phyloP scores from a whole-genome alignment of 2,797 vertebrate species.

The Alcedo quadribrachys region DNA sequence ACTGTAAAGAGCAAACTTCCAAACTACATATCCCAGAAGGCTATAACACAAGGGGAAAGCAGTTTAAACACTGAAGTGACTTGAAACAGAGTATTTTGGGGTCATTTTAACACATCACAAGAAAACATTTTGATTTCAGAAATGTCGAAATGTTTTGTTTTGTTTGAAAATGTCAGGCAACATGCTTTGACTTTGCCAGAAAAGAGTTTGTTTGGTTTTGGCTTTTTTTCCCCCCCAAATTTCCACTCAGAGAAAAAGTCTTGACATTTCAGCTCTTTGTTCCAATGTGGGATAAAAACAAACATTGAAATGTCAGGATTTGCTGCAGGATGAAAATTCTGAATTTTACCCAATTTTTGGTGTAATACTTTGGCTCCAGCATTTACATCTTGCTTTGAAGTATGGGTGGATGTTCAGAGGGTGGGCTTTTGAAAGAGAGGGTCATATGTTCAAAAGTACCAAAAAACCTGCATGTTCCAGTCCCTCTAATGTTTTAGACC shows the following conservation, averaged over 20 bases:
- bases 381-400: slow-evolving; percentile 41
- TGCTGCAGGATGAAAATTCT: slow-evolving; percentile 20
- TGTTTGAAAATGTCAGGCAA: slow-evolving; percentile 55
- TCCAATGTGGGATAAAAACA: slow-evolving; percentile 35
- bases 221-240: neutral
- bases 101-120: slow-evolving; percentile 14
- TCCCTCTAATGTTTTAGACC: neutral
- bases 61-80: neutral
- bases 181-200: slow-evolving; percentile 18
- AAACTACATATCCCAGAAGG: slow-evolving; percentile 52
- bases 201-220: neutral
- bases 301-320: slow-evolving; percentile 62
- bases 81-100: neutral
- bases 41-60: neutral
- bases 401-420: neutral
- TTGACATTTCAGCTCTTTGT: slow-evolving; percentile 62
- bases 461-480: neutral
- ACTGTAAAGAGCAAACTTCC: neutral
- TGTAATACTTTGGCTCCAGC: slow-evolving; percentile 11
- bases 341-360: slow-evolving; percentile 33
- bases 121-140: slow-evolving; percentile 43
- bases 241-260: slow-evolving; percentile 38
- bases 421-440: neutral
- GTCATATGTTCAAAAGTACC: neutral
- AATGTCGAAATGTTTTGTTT: slow-evolving; percentile 59